A percentile compares a stretch with the other conserved stretches of the same genome.
Evolutionary conservation across 2,797 vertebrate genomes (phyloP).

Genomic region (Taenioides sp.): DNA sequence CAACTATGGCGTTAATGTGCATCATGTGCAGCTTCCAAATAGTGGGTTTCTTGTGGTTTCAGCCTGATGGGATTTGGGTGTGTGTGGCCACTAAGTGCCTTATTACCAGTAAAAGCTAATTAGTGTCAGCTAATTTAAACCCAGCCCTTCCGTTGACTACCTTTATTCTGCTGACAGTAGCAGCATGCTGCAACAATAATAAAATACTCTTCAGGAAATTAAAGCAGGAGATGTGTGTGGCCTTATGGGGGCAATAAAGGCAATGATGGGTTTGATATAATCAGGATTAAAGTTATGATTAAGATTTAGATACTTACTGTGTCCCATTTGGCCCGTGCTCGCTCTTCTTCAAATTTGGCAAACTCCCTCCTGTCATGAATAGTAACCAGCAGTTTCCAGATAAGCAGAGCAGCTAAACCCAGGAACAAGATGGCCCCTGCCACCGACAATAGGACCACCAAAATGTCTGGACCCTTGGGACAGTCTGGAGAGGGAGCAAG

Average conservation of each 20-base stretch:
- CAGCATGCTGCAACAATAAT: constrained; percentile 71
- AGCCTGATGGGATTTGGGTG: constrained; percentile 38
- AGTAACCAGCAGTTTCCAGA: constrained; percentile 97
- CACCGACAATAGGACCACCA: constrained; percentile 91
- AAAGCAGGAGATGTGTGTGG: constrained; percentile 52
- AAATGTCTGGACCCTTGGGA: constrained; percentile 88
- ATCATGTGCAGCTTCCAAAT: constrained; percentile 8
- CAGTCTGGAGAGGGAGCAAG: constrained; percentile 80
- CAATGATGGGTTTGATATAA: neutral
- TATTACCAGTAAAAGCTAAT: constrained; percentile 70
- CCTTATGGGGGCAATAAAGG: constrained; percentile 20
- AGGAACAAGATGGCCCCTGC: constrained; percentile 92
- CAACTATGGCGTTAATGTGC: constrained; percentile 4
- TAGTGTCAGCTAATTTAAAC: constrained; percentile 69
- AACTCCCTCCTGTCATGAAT: constrained; percentile 96
- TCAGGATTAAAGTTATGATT: neutral
- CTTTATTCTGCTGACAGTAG: constrained; percentile 71
- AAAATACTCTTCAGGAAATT: constrained; percentile 55
- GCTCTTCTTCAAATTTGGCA: constrained; percentile 94
- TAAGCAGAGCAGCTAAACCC: constrained; percentile 87
- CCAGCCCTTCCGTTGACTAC: constrained; percentile 64
- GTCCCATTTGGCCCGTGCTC: constrained; percentile 94
- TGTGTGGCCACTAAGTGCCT: constrained; percentile 48
- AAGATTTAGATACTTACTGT: constrained; percentile 78
- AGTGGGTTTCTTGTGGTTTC: constrained; percentile 44